phyloP scores from a whole-genome alignment of 2,797 vertebrate species.

The Sebastes kiyomatsui region DNA sequence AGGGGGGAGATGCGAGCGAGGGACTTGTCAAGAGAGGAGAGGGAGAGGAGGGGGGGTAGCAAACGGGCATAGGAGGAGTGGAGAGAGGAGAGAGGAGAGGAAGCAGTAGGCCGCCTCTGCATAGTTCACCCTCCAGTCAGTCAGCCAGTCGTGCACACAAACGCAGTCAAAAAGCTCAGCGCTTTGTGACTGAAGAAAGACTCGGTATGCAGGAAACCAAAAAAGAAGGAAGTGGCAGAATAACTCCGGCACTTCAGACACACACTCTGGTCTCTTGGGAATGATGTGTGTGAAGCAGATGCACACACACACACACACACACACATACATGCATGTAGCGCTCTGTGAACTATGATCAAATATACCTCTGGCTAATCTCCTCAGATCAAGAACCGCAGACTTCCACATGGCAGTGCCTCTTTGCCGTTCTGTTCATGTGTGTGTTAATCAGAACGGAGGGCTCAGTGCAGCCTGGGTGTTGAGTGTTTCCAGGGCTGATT shows the following conservation, averaged over 20 bases:
- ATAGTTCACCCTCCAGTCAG: constrained; percentile 1
- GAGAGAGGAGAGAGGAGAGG: background rate
- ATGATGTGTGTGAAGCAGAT: background rate
- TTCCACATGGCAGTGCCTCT: background rate
- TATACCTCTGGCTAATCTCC: constrained; percentile 12
- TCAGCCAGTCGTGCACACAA: constrained; percentile 11
- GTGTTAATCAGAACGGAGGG: constrained; percentile 16
- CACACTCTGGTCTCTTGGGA: background rate
- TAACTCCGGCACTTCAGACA: background rate
- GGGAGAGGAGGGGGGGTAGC: background rate
- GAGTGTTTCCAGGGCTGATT: constrained; percentile 59
- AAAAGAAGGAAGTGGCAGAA: constrained; percentile 18
- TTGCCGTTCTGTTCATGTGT: background rate
- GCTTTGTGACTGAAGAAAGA: constrained; percentile 23
- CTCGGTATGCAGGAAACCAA: background rate
- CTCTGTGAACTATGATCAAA: background rate
- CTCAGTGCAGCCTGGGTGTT: constrained; percentile 19
- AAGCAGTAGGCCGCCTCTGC: background rate
- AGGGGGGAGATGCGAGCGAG: background rate
- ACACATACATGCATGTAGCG: background rate
- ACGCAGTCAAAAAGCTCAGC: background rate
- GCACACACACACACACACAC: background rate
- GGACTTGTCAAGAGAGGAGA: constrained; percentile 5
- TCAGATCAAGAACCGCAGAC: background rate
- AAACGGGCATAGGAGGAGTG: background rate